phyloP scores from a whole-genome alignment of 2,113 vertebrate species.

The Lipophrys pholis region DNA sequence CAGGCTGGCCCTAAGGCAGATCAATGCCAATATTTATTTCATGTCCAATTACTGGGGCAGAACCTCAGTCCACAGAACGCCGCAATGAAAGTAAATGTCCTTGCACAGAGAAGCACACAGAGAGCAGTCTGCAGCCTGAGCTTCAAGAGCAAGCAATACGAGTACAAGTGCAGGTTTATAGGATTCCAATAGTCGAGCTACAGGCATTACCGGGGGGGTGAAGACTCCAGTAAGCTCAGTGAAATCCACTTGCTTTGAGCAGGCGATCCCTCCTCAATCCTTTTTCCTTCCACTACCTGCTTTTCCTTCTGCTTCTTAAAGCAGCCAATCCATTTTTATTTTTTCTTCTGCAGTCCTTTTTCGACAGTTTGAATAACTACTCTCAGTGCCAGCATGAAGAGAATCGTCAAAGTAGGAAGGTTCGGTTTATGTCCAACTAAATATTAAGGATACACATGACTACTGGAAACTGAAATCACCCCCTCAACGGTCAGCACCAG shows the following conservation, averaged over 20 bases:
- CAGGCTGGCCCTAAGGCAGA: slow-evolving; percentile 37
- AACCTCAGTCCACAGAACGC: slow-evolving; percentile 18
- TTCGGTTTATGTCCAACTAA: too few species aligned
- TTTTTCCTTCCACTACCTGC: slow-evolving; percentile 7
- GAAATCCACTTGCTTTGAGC: slow-evolving; percentile 47
- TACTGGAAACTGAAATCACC: too few species aligned
- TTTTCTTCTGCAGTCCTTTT: too few species aligned
- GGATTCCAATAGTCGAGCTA: slow-evolving; percentile 55
- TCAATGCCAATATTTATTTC: slow-evolving; percentile 73
- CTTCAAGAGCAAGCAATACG: slow-evolving; percentile 39
- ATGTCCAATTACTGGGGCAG: slow-evolving; percentile 63
- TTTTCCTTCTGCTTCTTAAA: slow-evolving; percentile 15
- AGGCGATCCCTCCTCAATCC: slow-evolving; percentile 12
- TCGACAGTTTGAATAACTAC: too few species aligned
- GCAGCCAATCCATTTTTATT: slow-evolving; percentile 4
- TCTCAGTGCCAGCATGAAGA: too few species aligned
- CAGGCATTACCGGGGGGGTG: slow-evolving; percentile 55
- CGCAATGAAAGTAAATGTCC: slow-evolving; percentile 50
- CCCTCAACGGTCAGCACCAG: too few species aligned
- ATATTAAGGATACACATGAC: too few species aligned
- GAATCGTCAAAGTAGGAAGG: too few species aligned
- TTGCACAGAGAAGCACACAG: slow-evolving; percentile 23
- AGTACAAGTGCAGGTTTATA: slow-evolving; percentile 57
- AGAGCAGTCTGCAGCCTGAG: slow-evolving; percentile 43
- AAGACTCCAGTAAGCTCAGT: slow-evolving; percentile 48